Evolutionary conservation across 2,888 invertebrate species (phyloP).

Genomic region (Mythimna pallens): DNA sequence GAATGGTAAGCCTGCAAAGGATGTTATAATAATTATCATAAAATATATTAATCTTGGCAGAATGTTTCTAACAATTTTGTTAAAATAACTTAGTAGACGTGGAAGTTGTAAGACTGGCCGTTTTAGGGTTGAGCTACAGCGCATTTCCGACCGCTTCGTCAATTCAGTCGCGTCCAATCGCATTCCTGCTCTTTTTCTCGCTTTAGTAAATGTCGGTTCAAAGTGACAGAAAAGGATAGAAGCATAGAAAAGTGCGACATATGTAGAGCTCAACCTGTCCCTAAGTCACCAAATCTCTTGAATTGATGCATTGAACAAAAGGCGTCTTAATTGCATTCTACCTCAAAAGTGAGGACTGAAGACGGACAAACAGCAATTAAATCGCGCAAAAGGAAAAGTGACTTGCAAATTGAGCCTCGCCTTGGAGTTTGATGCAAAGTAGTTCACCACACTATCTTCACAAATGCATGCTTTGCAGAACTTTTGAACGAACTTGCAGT

Average conservation of each 20-base stretch:
- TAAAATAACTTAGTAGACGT: not conserved
- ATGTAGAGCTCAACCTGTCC: too few relatives aligned
- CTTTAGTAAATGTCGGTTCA: too few relatives aligned
- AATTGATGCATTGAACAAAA: conserved; percentile 39
- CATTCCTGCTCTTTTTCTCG: too few relatives aligned
- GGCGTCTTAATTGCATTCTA: conserved; percentile 36
- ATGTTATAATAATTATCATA: conserved; percentile 8
- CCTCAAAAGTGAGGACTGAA: conserved; percentile 37
- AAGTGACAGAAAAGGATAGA: too few relatives aligned
- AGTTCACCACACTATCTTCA: conserved; percentile 68
- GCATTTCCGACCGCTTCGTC: too few relatives aligned
- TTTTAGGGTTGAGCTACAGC: conserved; percentile 3
- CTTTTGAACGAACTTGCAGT: conserved; percentile 52
- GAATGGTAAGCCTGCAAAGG: conserved; percentile 5
- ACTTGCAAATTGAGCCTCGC: conserved; percentile 66
- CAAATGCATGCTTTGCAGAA: conserved; percentile 67
- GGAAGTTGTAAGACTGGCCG: not conserved
- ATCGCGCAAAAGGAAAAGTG: conserved; percentile 57
- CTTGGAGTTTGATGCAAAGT: conserved; percentile 65
- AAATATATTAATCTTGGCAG: not conserved
- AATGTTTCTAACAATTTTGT: not conserved
- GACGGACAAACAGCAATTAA: conserved; percentile 56
- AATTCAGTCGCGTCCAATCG: too few relatives aligned
- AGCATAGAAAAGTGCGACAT: too few relatives aligned
- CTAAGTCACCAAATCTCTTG: not conserved